Evolutionary conservation across 2,888 invertebrate species (phyloP).

Genomic region (Acronicta aceris): DNA sequence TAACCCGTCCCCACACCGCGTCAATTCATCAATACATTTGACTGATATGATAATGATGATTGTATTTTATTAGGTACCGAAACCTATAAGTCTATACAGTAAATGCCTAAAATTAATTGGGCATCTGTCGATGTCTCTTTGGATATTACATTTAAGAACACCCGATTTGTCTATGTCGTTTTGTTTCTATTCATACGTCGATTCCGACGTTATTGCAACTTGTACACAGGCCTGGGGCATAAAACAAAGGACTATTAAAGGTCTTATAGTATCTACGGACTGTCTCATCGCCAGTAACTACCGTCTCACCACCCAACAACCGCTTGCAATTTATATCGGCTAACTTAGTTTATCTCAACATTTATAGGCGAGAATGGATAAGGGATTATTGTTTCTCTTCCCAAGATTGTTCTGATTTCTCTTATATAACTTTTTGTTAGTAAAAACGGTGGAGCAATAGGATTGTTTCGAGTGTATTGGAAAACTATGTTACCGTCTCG

Average conservation of each 20-base stretch:
- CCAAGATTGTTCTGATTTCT: conserved; percentile 46
- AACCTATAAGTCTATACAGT: no score
- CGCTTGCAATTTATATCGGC: conserved; percentile 44
- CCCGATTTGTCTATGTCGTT: no score
- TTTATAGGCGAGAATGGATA: conserved; percentile 39
- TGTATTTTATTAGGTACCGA: no score
- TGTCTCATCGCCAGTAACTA: not conserved
- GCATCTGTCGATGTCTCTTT: no score
- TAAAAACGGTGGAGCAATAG: conserved; percentile 22
- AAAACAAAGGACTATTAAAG: conserved; percentile 17
- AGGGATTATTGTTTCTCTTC: conserved; percentile 44
- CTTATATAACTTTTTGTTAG: conserved; percentile 30
- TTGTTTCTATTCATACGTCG: no score
- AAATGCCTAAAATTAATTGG: no score
- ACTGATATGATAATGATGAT: no score
- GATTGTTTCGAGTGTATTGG: conserved; percentile 26
- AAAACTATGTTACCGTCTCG: conserved; percentile 13
- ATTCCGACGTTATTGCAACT: no score
- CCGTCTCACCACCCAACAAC: conserved; percentile 7
- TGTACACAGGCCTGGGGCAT: no score
- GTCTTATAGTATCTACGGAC: conserved; percentile 40
- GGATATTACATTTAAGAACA: no score
- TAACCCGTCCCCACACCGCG: no score
- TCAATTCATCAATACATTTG: no score
- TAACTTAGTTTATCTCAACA: conserved; percentile 48